These are phyloP conservation scores for Aelia acuminata DNA, from an alignment of 2,888 invertebrate genomes.

Conservation along the genomic window DNA sequence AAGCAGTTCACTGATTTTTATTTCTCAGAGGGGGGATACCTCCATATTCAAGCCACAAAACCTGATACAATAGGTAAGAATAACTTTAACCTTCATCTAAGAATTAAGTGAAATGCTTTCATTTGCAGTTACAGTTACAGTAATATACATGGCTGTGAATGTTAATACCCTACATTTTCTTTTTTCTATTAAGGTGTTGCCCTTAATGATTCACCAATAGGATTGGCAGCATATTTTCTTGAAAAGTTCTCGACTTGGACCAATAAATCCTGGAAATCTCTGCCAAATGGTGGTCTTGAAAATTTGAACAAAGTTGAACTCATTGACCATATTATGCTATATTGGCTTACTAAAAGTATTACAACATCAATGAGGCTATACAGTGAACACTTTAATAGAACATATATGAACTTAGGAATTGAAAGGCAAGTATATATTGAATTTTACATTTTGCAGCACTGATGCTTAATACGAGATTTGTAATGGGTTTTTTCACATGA, in stretches of 20 bases:
- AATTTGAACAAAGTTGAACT: slow-evolving; percentile 80
- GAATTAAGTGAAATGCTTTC: neutral
- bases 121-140: neutral
- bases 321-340: slow-evolving; percentile 85
- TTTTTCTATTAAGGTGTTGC: slow-evolving; percentile 75
- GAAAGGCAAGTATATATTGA: slow-evolving; percentile 6
- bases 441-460: neutral
- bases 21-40: slow-evolving; percentile 74
- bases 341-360: slow-evolving; percentile 83
- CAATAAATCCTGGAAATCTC: slow-evolving; percentile 71
- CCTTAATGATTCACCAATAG: slow-evolving; percentile 84
- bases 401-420: slow-evolving; percentile 65
- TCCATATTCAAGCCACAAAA: slow-evolving; percentile 88
- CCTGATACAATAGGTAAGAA: slow-evolving; percentile 86
- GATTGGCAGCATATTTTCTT: slow-evolving; percentile 89
- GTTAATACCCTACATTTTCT: neutral
- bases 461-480: too few species aligned
- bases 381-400: slow-evolving; percentile 74
- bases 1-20: slow-evolving; percentile 62
- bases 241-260: slow-evolving; percentile 91
- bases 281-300: slow-evolving; percentile 77
- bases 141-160: neutral
- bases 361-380: slow-evolving; percentile 84
- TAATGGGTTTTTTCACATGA: too few species aligned
- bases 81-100: neutral